Evolutionary conservation across 2,888 invertebrate species (phyloP), one percentile per base, ranked within the genome.

Genomic region (Chrysotoxum bicinctum): DNA sequence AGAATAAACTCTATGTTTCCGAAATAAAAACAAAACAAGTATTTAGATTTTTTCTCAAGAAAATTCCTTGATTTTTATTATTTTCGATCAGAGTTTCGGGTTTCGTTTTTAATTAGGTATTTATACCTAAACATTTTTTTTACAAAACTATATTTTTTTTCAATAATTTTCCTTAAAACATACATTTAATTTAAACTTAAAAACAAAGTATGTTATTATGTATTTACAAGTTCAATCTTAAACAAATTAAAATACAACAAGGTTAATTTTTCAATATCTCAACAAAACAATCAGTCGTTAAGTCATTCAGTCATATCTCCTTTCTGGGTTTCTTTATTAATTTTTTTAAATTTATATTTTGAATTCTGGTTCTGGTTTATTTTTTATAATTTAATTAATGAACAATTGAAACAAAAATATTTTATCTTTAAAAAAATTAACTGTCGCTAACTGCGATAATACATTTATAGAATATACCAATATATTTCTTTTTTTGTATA

Each of bases 231-330:
- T 56, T 56, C 54, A 62, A 68, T 66, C 60, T 75, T 70, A 21
- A 54, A 76, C 26, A 72, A 52, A 64, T 12, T 12, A 77, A 70
- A 83, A 69, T 76, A 81, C 81, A 85, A 85, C 85, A 84, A 62
- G 66, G 37, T 80, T 52, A 52, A 45, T 70, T 66, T 30, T 72
- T 80, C 72, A 76, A 72, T 73, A 72, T 72, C 80, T 85, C 80
- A 81, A 85, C 85, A 85, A 85, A 77, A 77, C 81, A 81, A 76
- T 81, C 85, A 81, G 85, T 85, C 85, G 73, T 84, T 75, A 80
- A 72, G 75, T 75, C 75, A 68, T 76, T 85, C 81, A 85, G 85
- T 85, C 85, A 62, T 81, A 76, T 77, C 76, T 80, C 52, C 66
- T 60, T 66, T 68, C 60, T 54, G 19, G 56, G 7, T 32, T 50